Percentiles rank a stretch among this genome's conserved stretches.
Evolutionary conservation across 2,888 invertebrate species (phyloP).

Genomic region (Aspidiotus rigidus): DNA sequence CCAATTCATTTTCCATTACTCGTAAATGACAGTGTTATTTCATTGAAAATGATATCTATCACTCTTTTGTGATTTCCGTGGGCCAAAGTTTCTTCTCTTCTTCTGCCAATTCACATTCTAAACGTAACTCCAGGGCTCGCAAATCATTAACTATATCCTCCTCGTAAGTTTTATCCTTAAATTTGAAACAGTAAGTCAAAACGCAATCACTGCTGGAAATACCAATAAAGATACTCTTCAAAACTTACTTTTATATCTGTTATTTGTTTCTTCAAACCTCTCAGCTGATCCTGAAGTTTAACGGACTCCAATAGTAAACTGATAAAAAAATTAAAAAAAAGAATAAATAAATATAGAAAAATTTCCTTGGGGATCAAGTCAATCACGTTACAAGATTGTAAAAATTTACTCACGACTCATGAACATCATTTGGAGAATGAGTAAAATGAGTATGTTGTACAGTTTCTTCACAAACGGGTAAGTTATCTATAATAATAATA

Average conservation of each 20-base stretch:
- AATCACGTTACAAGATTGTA: too few species aligned
- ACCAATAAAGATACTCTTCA: not conserved
- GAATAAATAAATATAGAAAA: too few species aligned
- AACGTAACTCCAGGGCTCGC: constrained; percentile 23
- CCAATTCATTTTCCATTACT: constrained; percentile 1
- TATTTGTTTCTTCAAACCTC: constrained; percentile 53
- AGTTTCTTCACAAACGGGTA: too few species aligned
- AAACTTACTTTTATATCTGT: constrained; percentile 49
- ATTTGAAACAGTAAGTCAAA: not conserved
- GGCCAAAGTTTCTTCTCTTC: constrained; percentile 28
- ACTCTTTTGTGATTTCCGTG: constrained; percentile 7
- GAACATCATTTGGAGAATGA: too few species aligned
- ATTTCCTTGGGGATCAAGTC: too few species aligned
- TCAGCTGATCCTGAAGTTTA: constrained; percentile 52
- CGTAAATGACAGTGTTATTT: not conserved
- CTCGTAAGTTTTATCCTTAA: constrained; percentile 29
- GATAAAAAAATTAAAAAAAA: not conserved
- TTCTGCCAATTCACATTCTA: constrained; percentile 29
- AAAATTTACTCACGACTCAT: too few species aligned
- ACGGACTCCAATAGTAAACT: constrained; percentile 52
- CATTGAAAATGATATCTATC: not conserved
- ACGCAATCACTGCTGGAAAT: not conserved
- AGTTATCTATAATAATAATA: too few species aligned
- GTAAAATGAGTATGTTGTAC: too few species aligned
- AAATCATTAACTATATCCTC: constrained; percentile 25